Conservation (phyloP, 2,113 vertebrate species). For the Oenanthe melanoleuca region DNA sequence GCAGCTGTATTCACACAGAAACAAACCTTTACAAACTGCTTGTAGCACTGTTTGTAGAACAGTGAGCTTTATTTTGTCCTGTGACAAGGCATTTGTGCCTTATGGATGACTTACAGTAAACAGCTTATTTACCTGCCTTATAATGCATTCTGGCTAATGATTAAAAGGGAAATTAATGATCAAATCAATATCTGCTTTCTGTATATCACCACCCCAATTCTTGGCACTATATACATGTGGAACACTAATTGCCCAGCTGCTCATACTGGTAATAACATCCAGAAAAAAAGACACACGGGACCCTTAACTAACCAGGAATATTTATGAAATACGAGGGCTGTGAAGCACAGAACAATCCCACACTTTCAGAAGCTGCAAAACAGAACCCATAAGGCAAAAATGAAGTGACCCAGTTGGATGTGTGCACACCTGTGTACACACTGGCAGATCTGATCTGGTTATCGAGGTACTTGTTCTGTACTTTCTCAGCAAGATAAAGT, state of each 20-base stretch:
- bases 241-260: background rate
- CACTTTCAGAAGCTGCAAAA: background rate
- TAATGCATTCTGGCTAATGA: background rate
- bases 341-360: background rate
- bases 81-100: background rate
- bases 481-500: background rate
- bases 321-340: background rate
- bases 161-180: background rate
- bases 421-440: background rate
- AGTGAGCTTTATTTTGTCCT: background rate
- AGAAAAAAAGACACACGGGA: background rate
- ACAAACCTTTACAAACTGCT: background rate
- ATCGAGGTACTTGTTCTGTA: background rate
- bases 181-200: background rate
- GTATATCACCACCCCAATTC: background rate
- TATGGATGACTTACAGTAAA: background rate
- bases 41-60: background rate
- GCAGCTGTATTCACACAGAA: background rate
- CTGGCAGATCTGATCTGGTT: rapidly evolving
- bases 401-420: background rate
- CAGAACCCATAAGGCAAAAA: background rate
- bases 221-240: background rate
- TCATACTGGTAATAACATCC: background rate
- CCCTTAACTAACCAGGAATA: background rate
- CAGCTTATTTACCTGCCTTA: background rate